Evolutionary conservation across 2,113 vertebrate species (phyloP).

Genomic region (Mungos mungo): DNA sequence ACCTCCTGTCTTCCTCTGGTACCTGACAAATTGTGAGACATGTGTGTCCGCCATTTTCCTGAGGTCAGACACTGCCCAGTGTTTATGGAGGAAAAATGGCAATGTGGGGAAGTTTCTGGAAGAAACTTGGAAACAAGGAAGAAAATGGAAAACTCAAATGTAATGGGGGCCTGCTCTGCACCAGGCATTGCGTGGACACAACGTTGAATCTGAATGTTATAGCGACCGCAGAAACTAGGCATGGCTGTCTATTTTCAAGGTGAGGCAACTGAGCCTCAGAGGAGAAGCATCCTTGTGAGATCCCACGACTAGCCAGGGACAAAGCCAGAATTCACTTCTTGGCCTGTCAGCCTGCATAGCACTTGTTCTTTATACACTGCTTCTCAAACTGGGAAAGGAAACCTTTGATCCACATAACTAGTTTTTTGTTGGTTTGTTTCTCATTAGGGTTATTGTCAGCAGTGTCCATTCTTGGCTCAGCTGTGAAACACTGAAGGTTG

Average conservation of each 20-base stretch:
- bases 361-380: background rate
- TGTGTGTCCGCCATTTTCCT: background rate
- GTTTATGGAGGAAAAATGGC: background rate
- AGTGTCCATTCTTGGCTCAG: background rate
- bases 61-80: background rate
- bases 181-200: too few relatives aligned
- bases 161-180: background rate
- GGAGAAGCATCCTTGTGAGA: background rate
- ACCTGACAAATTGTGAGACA: background rate
- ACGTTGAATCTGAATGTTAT: background rate
- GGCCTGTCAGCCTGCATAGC: background rate
- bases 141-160: background rate
- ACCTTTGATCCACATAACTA: background rate
- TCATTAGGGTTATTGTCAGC: background rate
- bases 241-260: background rate
- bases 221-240: background rate
- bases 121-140: background rate
- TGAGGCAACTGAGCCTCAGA: background rate
- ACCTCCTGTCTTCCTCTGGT: background rate
- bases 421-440: background rate
- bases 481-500: background rate
- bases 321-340: background rate
- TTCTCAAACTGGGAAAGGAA: conserved; percentile 4
- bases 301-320: background rate
- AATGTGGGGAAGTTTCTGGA: background rate